A percentile compares a stretch with the other conserved stretches of the same genome.
These are phyloP conservation scores for Orthosia cruda DNA, from an alignment of 2,888 invertebrate species.

Conservation along the genomic window DNA sequence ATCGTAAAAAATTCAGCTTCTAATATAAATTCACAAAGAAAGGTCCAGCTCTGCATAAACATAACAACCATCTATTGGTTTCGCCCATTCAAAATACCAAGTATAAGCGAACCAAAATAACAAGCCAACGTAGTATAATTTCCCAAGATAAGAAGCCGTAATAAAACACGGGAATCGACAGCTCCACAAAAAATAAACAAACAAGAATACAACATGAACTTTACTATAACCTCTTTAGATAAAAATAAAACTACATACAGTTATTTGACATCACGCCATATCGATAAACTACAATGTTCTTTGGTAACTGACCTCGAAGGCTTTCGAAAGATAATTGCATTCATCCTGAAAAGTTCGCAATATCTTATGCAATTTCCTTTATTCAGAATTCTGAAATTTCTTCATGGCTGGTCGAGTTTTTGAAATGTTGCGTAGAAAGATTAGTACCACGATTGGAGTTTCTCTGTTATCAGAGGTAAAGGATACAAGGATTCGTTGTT, in stretches of 20 bases:
- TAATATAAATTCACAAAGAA: neutral
- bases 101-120: neutral
- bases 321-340: slow-evolving; percentile 47
- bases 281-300: slow-evolving; percentile 18
- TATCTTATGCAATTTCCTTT: slow-evolving; percentile 34
- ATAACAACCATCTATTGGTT: neutral
- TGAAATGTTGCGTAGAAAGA: slow-evolving; percentile 20
- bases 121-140: neutral
- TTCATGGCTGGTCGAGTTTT: slow-evolving; percentile 20
- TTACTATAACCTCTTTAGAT: slow-evolving; percentile 55
- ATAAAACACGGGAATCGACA: slow-evolving; percentile 17
- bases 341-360: slow-evolving; percentile 44
- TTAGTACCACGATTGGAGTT: neutral
- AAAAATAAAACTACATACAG: slow-evolving; percentile 44
- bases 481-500: neutral
- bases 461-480: neutral
- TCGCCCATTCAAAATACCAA: neutral
- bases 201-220: slow-evolving; percentile 43
- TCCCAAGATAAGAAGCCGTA: slow-evolving; percentile 19
- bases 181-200: slow-evolving; percentile 48
- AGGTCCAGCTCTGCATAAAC: too few species aligned
- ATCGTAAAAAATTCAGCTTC: neutral
- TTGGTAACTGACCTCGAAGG: slow-evolving; percentile 42
- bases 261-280: slow-evolving; percentile 48
- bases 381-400: slow-evolving; percentile 15